Conservation (phyloP, 2,113 vertebrate species). For the Myodes glareolus region DNA sequence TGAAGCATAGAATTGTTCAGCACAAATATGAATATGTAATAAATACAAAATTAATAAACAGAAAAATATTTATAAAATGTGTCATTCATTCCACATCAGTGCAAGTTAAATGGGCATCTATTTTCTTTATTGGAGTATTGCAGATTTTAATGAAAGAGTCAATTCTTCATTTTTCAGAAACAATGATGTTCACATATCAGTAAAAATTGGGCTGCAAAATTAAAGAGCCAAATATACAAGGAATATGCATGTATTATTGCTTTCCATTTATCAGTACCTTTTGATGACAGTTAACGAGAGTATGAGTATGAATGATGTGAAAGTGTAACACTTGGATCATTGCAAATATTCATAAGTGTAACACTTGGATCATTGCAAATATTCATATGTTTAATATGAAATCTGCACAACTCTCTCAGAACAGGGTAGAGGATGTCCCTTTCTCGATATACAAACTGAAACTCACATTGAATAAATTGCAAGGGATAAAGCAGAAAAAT, state of each 20-base stretch:
- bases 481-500: background rate
- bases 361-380: background rate
- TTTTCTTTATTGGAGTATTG: slow-evolving; percentile 1
- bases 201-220: background rate
- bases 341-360: background rate
- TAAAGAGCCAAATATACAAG: background rate
- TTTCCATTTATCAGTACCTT: background rate
- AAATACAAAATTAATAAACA: slow-evolving; percentile 22
- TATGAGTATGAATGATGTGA: background rate
- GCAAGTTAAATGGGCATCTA: background rate
- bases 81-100: slow-evolving; percentile 22
- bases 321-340: accelerated
- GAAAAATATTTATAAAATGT: background rate
- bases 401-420: background rate
- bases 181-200: background rate
- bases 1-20: background rate
- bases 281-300: background rate
- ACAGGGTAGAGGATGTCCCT: background rate
- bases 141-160: background rate
- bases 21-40: background rate
- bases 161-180: background rate
- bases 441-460: background rate
- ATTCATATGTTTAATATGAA: background rate
- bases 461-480: background rate
- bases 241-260: accelerated